These are phyloP conservation scores for Malthinus flaveolus DNA, from an alignment of 2,888 invertebrate genomes.

Conservation along the genomic window DNA sequence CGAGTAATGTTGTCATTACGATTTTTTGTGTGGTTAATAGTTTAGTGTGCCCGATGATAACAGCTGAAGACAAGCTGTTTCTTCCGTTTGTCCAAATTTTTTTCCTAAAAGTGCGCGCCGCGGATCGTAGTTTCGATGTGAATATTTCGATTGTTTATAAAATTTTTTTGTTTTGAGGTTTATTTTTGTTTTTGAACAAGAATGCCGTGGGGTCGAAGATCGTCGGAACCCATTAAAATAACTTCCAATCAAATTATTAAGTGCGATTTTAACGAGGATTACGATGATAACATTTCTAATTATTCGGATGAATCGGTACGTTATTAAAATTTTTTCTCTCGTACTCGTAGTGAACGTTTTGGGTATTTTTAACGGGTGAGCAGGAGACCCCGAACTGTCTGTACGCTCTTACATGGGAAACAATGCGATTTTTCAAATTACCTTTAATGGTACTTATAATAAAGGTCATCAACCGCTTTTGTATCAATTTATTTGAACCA, in stretches of 20 bases:
- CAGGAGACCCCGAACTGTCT: too few relatives aligned
- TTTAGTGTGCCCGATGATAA: slow-evolving; percentile 13
- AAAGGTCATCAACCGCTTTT: slow-evolving; percentile 4
- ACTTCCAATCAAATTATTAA: slow-evolving; percentile 23
- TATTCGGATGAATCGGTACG: slow-evolving; percentile 50
- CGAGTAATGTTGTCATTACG: slow-evolving; percentile 18
- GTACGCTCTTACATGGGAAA: not conserved
- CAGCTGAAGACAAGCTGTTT: not conserved
- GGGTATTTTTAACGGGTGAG: too few relatives aligned
- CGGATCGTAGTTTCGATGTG: not conserved
- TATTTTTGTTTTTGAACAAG: slow-evolving; percentile 2
- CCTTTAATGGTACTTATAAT: not conserved
- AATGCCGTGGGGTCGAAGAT: slow-evolving; percentile 48
- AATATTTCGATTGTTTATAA: slow-evolving; percentile 4
- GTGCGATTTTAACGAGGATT: slow-evolving; percentile 36
- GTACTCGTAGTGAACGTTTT: not conserved
- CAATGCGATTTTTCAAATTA: not conserved
- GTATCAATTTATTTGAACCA: not conserved
- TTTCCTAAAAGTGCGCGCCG: not conserved
- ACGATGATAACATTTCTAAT: slow-evolving; percentile 41
- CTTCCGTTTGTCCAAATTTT: not conserved
- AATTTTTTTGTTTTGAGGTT: slow-evolving; percentile 10
- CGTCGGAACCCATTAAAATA: slow-evolving; percentile 41
- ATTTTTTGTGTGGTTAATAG: slow-evolving; percentile 22
- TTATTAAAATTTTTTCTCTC: not conserved